Conservation (phyloP, 2,113 vertebrate species). For the Desmodus rotundus region DNA sequence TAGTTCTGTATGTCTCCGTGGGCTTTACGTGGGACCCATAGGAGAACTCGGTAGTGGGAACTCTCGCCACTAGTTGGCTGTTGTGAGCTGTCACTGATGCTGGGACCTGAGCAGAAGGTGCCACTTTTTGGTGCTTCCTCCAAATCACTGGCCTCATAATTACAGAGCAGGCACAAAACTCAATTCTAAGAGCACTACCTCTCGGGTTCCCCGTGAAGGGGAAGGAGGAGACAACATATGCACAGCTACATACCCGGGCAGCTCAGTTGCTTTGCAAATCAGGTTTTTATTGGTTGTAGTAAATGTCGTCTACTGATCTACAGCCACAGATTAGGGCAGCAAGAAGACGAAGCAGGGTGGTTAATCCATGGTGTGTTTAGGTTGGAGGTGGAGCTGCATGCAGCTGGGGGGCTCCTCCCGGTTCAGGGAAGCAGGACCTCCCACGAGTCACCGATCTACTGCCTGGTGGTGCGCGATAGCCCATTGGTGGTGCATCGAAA, state of each 20-base stretch:
- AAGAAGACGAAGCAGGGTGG: rapidly evolving
- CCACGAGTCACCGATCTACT: conserved; percentile 28
- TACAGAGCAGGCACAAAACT: neutral
- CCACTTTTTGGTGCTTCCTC: neutral
- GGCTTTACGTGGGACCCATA: neutral
- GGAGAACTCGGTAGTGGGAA: neutral
- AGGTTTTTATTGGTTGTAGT: neutral
- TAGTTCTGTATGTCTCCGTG: neutral
- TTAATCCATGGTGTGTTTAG: neutral
- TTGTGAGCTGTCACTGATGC: neutral
- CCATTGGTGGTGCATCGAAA: conserved; percentile 52
- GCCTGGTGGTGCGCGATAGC: conserved; percentile 34
- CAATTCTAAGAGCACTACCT: neutral
- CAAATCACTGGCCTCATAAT: neutral
- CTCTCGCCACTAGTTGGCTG: too few species aligned
- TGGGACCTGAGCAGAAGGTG: neutral
- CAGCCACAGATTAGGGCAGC: neutral
- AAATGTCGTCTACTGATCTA: neutral
- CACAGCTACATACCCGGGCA: neutral
- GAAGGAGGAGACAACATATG: neutral
- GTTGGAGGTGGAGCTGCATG: conserved; percentile 51
- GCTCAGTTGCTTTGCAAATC: neutral
- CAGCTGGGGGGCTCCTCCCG: neutral
- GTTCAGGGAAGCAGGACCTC: conserved; percentile 57
- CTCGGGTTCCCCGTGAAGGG: rapidly evolving